phyloP scores from a whole-genome alignment of 2,113 vertebrate genomes.

The Leptobrachium leishanense region DNA sequence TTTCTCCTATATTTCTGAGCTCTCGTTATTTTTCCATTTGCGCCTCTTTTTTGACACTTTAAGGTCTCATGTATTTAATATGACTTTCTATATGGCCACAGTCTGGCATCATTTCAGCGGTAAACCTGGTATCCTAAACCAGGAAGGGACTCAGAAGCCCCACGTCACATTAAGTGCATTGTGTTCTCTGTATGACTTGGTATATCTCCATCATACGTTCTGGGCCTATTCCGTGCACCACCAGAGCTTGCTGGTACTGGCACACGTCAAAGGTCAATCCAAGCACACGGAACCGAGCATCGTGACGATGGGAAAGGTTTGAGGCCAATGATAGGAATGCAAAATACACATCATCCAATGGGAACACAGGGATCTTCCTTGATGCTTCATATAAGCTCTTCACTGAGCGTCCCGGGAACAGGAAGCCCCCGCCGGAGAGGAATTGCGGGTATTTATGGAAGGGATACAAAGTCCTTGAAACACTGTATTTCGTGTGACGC shows the following conservation, averaged over 20 bases:
- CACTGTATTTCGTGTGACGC: not conserved
- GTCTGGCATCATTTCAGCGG: too few relatives aligned
- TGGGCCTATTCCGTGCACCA: too few relatives aligned
- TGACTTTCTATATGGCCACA: too few relatives aligned
- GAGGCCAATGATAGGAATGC: slow-evolving; percentile 50
- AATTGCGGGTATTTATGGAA: too few relatives aligned
- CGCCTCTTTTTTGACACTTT: too few relatives aligned
- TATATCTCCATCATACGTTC: not conserved
- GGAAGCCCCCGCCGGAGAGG: slow-evolving; percentile 46
- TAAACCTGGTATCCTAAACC: too few relatives aligned
- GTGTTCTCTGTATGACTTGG: slow-evolving; percentile 11
- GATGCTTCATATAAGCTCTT: not conserved
- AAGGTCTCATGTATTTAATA: too few relatives aligned
- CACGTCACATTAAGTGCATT: too few relatives aligned
- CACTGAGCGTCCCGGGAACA: not conserved
- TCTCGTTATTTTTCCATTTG: too few relatives aligned
- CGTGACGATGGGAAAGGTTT: slow-evolving; percentile 45
- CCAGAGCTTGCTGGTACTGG: too few relatives aligned
- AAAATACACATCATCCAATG: not conserved
- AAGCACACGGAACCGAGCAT: not conserved
- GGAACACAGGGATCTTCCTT: slow-evolving; percentile 31
- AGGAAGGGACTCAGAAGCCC: too few relatives aligned
- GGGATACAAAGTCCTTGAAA: not conserved
- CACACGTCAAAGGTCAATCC: not conserved
- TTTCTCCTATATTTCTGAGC: too few relatives aligned